These are phyloP conservation scores for Copsychus sechellarum DNA, from an alignment of 2,113 vertebrate genomes.

Conservation along the genomic window DNA sequence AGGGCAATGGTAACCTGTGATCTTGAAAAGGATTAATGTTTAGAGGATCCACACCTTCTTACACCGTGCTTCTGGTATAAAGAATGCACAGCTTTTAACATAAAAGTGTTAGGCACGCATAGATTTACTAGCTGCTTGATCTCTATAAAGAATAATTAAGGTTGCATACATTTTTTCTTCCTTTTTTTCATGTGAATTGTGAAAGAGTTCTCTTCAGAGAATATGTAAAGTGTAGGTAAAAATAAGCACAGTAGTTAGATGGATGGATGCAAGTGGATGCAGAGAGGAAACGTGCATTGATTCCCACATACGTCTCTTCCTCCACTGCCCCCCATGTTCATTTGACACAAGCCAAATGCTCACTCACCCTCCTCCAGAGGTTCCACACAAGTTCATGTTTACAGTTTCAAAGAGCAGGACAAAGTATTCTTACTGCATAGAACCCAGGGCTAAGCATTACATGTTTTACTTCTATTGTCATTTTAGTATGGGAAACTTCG, in stretches of 20 bases:
- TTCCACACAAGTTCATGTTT: background rate
- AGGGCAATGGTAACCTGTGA: conserved; percentile 19
- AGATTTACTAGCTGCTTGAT: background rate
- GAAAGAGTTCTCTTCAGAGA: background rate
- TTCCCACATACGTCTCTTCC: background rate
- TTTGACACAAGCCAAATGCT: background rate
- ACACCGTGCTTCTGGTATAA: background rate
- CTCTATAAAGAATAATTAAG: background rate
- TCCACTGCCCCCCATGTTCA: background rate
- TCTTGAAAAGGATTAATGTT: background rate
- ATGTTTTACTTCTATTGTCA: background rate
- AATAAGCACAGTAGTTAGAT: background rate
- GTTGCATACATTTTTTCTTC: background rate
- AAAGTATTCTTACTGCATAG: background rate
- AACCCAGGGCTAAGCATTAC: background rate
- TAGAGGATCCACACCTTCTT: background rate
- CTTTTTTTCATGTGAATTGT: background rate
- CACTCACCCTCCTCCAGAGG: background rate
- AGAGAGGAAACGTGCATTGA: background rate
- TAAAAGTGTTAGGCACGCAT: background rate
- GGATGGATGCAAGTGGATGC: background rate
- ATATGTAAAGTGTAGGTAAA: background rate
- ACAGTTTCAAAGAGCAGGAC: background rate
- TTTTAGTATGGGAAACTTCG: background rate
- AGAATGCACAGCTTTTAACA: background rate